Conservation (phyloP, 2,797 vertebrate genomes). For the Enteromius mattozi region DNA sequence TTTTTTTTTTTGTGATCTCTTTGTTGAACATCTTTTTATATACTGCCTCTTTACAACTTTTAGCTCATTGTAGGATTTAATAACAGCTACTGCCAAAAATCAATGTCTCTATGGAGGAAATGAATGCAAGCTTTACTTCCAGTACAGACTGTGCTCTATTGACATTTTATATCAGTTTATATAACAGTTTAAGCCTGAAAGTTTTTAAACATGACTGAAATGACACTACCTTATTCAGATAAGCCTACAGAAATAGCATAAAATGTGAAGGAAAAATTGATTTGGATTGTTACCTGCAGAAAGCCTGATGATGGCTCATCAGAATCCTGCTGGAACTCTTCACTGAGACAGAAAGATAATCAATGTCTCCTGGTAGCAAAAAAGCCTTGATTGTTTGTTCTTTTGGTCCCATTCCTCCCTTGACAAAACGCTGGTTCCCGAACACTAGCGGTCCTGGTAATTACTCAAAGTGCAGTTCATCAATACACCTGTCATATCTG, state of each 20-base stretch:
- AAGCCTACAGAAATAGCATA: slow-evolving; percentile 8
- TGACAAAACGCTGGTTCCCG: slow-evolving; percentile 3
- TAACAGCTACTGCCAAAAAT: not conserved
- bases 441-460: not conserved
- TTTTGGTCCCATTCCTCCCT: not conserved
- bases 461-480: slow-evolving; percentile 14
- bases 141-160: not conserved
- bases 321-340: slow-evolving; percentile 16
- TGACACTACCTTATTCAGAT: not conserved
- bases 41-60: not conserved
- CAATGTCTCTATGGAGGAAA: not conserved
- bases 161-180: slow-evolving; percentile 14
- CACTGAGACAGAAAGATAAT: slow-evolving; percentile 30
- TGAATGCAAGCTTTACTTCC: not conserved
- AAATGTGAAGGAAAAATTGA: slow-evolving; percentile 8
- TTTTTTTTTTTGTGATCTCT: not conserved
- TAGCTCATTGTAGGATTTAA: not conserved
- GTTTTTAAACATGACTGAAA: not conserved
- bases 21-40: not conserved
- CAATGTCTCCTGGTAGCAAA: slow-evolving; percentile 25
- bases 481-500: slow-evolving; percentile 1
- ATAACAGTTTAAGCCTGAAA: not conserved
- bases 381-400: slow-evolving; percentile 10
- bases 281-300: slow-evolving; percentile 21
- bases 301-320: slow-evolving; percentile 7